Conservation (phyloP, 2,797 vertebrate species). For the Darevskia nairensis region DNA sequence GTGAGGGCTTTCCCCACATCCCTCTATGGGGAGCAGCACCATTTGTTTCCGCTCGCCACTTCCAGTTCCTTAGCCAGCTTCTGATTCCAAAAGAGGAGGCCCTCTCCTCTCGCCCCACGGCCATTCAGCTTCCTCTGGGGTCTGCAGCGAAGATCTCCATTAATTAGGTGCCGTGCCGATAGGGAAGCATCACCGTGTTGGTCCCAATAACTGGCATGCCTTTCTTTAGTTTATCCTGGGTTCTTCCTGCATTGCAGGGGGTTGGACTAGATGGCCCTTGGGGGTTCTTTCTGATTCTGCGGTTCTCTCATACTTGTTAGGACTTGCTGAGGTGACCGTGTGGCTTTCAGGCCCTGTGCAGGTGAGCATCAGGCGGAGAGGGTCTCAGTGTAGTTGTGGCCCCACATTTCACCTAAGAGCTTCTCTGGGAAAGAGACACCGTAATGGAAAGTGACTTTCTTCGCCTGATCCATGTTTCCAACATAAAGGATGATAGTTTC, state of each 20-base stretch:
- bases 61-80: too few relatives aligned
- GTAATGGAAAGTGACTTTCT: neutral
- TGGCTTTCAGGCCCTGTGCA: neutral
- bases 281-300: too few relatives aligned
- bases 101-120: too few relatives aligned
- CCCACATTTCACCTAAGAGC: neutral
- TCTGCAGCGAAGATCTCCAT: neutral
- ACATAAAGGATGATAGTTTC: neutral
- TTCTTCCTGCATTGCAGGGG: neutral
- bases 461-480: neutral
- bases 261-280: too few relatives aligned
- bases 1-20: neutral
- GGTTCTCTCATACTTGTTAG: neutral
- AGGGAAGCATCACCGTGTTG: neutral
- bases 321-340: neutral
- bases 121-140: too few relatives aligned
- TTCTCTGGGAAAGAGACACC: neutral
- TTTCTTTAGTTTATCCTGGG: neutral
- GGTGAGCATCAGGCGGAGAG: neutral
- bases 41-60: too few relatives aligned
- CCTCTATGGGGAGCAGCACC: too few relatives aligned
- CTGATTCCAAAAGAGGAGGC: too few relatives aligned
- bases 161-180: neutral
- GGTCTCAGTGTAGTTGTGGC: neutral
- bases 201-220: neutral